Evolutionary conservation across 2,888 invertebrate species (phyloP), one percentile per base, ranked within the genome.

Genomic region (Gryllus longicercus): DNA sequence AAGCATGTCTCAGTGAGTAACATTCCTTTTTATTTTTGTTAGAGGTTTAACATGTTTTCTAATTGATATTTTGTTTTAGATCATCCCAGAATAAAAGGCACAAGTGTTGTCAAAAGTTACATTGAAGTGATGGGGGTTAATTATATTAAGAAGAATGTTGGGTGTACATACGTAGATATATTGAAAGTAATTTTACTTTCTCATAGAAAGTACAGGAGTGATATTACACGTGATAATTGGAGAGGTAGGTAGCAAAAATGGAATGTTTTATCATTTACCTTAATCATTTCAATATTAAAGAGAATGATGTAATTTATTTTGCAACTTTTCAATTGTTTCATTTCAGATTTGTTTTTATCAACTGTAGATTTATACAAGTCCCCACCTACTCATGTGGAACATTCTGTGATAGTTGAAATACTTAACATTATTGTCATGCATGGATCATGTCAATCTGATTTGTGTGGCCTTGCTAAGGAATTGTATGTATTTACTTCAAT

Each of bases 141-240:
- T 63, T 18, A 14, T 63, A 63, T 63, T 14, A 63, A n/a, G 8
- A 14, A 63, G n/a, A 63, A n/a, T 63, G n/a, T 63, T 63, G 63
- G 63, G 8, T n/a, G n/a, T n/a, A 63, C 63, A 18, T 63, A 63
- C 8, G 11, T 63, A 18, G 63, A 63, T n/a, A 63, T 63, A 18
- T n/a, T 63, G 5, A 63, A 63, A n/a, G 14, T 63, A 16, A n/a
- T 63, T n/a, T n/a, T 63, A 18, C n/a, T 63, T 18, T 18, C 63
- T 63, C 63, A 63, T 16, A 63, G 63, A n/a, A 63, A 63, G 63
- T 63, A n/a, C n/a, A 63, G 63, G n/a, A 63, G 63, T 63, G 63
- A 63, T 18, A 63, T 63, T n/a, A 63, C 63, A 18, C 5, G 1
- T 5, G 63, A 63, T 3, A 4, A 63, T 14, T 63, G 63, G 63